Evolutionary conservation across 1,140 invertebrate species (phyloP), one percentile per base, ranked within the genome.

Genomic region (Sitobion miscanthi): DNA sequence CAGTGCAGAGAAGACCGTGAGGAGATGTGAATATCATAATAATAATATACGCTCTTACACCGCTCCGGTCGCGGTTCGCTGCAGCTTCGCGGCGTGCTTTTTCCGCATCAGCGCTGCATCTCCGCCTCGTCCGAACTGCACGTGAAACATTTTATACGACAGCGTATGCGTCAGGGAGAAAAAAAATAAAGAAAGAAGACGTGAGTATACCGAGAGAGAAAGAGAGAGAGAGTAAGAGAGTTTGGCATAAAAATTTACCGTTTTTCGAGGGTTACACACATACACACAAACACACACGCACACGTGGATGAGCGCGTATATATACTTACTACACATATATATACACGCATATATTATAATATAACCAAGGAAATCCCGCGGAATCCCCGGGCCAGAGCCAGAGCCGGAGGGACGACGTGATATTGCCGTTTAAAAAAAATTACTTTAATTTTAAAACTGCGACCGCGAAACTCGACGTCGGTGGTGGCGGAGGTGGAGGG

Each of bases 371-470:
- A 92, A 85, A 85, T 83, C 90, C 69, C 77, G 20, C 47, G n/a
- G 69, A 25, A 92, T 82, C 69, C 62, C 62, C 90, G 42, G 62
- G 47, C 91, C 17, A 17, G 52, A 49, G 47, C 91, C 49, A 14
- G 52, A 49, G 91, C 91, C 82, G 77, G 49, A 93, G 82, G 91
- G 91, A 86, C 49, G 91, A 86, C 35, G 82, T 8, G 69, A 86
- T 93, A 93, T 93, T 93, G 91, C 82, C 91, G 91, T 93, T 93
- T 93, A 93, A 93, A 93, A 93, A 93, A 93, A 86, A 93, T 93
- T 93, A 93, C 91, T 93, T 93, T 93, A 93, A 93, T 93, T 93
- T 93, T 93, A 93, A 93, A 93, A 93, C 91, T 86, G 91, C 91
- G 47, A 83, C 91, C 91, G 47, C 91, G 91, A 38, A 93, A 86